These are phyloP conservation scores for Rhizomys pruinosus DNA, from an alignment of 2,113 vertebrate genomes.

Conservation along the genomic window DNA sequence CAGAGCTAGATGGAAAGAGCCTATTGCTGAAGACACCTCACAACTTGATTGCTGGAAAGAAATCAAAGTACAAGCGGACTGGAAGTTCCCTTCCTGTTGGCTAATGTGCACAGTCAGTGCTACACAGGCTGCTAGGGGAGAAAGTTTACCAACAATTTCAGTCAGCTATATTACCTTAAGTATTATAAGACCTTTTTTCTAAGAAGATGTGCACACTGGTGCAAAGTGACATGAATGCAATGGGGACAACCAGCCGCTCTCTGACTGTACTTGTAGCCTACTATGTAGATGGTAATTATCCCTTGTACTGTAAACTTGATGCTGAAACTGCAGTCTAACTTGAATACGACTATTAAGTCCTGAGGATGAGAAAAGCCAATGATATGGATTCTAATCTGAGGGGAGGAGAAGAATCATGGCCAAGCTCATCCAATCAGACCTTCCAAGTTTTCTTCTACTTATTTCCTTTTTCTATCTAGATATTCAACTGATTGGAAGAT, in stretches of 20 bases:
- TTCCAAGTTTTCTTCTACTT: background rate
- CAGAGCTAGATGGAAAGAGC: background rate
- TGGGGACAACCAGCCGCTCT: too few relatives aligned
- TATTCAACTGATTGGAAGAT: background rate
- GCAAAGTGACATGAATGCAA: too few relatives aligned
- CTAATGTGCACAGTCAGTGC: background rate
- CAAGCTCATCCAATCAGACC: background rate
- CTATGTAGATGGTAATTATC: accelerated
- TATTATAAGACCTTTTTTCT: background rate
- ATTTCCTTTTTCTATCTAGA: background rate
- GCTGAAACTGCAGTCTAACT: background rate
- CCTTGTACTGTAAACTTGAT: background rate
- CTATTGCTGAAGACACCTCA: background rate
- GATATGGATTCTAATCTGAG: background rate
- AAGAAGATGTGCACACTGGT: background rate
- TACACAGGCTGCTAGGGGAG: background rate
- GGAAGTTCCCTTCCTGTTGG: background rate
- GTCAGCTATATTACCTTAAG: background rate
- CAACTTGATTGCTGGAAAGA: too few relatives aligned
- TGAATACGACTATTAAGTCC: background rate
- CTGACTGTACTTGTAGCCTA: background rate
- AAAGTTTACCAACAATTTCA: background rate
- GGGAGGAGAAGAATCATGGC: background rate
- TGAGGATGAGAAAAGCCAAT: background rate
- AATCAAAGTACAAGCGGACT: background rate